These are phyloP conservation scores for Zygogramma bicolorata DNA, from an alignment of 2,888 invertebrate species.

Conservation along the genomic window DNA sequence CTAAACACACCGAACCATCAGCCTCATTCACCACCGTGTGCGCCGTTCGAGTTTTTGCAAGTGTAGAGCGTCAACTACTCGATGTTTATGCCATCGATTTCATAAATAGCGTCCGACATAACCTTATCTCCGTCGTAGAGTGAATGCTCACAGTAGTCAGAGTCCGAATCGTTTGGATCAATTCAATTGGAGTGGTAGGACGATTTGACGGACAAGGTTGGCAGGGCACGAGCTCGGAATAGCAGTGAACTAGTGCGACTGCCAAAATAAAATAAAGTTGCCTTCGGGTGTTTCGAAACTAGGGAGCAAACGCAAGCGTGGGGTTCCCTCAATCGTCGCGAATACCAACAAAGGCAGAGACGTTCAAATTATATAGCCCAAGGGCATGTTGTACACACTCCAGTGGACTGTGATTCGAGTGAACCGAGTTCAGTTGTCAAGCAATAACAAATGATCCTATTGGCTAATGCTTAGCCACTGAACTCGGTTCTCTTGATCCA, in stretches of 20 bases:
- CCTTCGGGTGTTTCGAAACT: background rate
- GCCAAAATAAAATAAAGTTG: background rate
- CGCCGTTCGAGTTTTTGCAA: background rate
- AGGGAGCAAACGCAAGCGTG: too few relatives aligned
- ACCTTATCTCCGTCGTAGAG: background rate
- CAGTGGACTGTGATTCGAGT: too few relatives aligned
- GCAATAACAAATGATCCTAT: too few relatives aligned
- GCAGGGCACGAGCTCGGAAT: background rate
- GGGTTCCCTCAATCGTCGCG: too few relatives aligned
- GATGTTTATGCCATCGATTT: background rate
- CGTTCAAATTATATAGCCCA: too few relatives aligned
- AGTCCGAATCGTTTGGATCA: background rate
- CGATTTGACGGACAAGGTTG: background rate
- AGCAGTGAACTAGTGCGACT: background rate
- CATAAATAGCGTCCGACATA: constrained; percentile 14
- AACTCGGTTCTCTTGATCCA: too few relatives aligned
- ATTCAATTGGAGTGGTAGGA: background rate
- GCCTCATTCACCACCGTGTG: background rate
- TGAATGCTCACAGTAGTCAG: background rate
- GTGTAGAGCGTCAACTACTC: too few relatives aligned
- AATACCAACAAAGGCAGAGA: too few relatives aligned
- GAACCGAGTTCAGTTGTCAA: too few relatives aligned
- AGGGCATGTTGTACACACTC: too few relatives aligned
- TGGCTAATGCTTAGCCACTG: too few relatives aligned
- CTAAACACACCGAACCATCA: background rate